A percentile compares a stretch with the other conserved stretches of the same genome.
phyloP scores from a whole-genome alignment of 2,888 invertebrate genomes.

The Idaea biselata region DNA sequence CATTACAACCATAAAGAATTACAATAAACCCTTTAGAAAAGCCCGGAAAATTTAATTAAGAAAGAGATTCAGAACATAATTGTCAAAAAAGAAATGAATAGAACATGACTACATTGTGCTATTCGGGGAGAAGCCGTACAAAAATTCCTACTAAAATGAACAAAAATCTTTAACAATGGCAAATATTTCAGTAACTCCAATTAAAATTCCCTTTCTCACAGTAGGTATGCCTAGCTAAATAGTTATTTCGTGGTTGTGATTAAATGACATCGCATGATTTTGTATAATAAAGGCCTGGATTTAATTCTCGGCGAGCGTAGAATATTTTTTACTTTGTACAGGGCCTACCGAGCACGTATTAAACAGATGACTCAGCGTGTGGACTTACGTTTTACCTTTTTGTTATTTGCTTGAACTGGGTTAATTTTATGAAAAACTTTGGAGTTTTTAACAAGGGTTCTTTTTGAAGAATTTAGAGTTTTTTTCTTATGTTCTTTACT shows the following conservation, averaged over 20 bases:
- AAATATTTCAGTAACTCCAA: constrained; percentile 26
- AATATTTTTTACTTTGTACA: constrained; percentile 19
- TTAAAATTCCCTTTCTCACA: constrained; percentile 29
- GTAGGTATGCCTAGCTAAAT: constrained; percentile 19
- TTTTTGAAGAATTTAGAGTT: neutral
- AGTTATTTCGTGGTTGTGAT: constrained; percentile 28
- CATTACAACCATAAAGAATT: constrained; percentile 3
- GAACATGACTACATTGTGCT: constrained; percentile 1
- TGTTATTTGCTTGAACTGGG: neutral
- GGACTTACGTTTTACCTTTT: neutral
- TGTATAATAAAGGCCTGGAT: constrained; percentile 33
- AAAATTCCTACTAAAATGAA: constrained; percentile 3
- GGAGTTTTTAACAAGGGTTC: neutral
- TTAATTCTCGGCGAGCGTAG: constrained; percentile 18
- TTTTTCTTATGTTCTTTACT: neutral
- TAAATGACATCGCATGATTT: constrained; percentile 42
- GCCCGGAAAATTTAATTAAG: constrained; percentile 24
- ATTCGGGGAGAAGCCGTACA: neutral
- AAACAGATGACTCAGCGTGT: constrained; percentile 38
- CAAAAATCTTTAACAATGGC: constrained; percentile 20
- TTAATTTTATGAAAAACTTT: neutral
- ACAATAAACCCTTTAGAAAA: constrained; percentile 7
- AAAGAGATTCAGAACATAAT: constrained; percentile 20
- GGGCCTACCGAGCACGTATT: constrained; percentile 31
- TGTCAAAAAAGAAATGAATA: constrained; percentile 12